Evolutionary conservation across 1,140 invertebrate genomes (phyloP).

Genomic region (Leptopilina boulardi): DNA sequence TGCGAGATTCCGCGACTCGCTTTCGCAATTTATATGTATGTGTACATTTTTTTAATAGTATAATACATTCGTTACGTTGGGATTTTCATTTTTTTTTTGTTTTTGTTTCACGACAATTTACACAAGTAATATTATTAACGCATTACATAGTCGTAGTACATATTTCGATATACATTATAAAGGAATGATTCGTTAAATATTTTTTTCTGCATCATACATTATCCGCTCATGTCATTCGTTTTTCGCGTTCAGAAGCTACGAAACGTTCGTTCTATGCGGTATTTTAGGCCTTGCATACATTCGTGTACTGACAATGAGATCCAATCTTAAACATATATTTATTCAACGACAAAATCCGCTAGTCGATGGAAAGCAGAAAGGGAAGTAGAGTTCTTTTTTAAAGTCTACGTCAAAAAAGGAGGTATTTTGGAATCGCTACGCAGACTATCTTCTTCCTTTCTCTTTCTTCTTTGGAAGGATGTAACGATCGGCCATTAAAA

Average conservation of each 20-base stretch:
- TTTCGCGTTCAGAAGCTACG: slow-evolving; percentile 58
- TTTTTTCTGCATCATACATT: slow-evolving; percentile 53
- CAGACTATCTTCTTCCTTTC: slow-evolving; percentile 50
- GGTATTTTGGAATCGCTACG: slow-evolving; percentile 38
- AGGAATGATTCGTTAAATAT: slow-evolving; percentile 75
- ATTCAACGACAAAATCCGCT: slow-evolving; percentile 52
- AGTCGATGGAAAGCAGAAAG: slow-evolving; percentile 57
- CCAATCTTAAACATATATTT: slow-evolving; percentile 63
- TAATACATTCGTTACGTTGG: slow-evolving; percentile 68
- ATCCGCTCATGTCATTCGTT: slow-evolving; percentile 55
- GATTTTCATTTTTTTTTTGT: slow-evolving; percentile 42
- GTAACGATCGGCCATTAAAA: slow-evolving; percentile 10
- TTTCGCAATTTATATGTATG: slow-evolving; percentile 54
- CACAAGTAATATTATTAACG: slow-evolving; percentile 69
- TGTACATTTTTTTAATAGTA: slow-evolving; percentile 63
- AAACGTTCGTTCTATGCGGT: slow-evolving; percentile 58
- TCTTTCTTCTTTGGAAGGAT: slow-evolving; percentile 42
- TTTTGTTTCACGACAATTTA: slow-evolving; percentile 66
- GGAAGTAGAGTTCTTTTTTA: slow-evolving; percentile 41
- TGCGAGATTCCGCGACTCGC: slow-evolving; percentile 46
- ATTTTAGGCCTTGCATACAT: slow-evolving; percentile 71
- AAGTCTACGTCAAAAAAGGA: slow-evolving; percentile 44
- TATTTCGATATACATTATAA: slow-evolving; percentile 70
- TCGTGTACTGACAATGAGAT: slow-evolving; percentile 62
- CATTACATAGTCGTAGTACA: slow-evolving; percentile 69